Conservation (phyloP, 2,113 vertebrate species). For the Syngnathus scovelli region DNA sequence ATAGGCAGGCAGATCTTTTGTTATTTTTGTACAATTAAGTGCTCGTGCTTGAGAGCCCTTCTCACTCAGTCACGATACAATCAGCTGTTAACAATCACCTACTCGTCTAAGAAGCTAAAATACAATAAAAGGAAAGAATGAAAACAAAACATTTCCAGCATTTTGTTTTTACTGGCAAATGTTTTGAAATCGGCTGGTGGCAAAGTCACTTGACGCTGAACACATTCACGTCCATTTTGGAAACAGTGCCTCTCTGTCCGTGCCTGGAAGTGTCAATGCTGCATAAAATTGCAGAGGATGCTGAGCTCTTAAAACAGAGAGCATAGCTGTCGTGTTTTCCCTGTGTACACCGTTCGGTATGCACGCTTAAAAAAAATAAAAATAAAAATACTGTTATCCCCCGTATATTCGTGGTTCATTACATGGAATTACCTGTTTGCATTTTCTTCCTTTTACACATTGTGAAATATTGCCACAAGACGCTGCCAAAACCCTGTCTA, state of each 20-base stretch:
- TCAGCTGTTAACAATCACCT: slow-evolving; percentile 3
- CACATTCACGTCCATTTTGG: not conserved
- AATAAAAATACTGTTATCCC: not conserved
- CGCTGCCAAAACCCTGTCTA: too few relatives aligned
- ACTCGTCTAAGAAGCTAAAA: slow-evolving; percentile 5
- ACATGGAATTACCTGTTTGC: not conserved
- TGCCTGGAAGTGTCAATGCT: slow-evolving; percentile 19
- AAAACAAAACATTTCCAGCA: not conserved
- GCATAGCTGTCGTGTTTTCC: slow-evolving; percentile 19
- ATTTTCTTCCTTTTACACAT: not conserved
- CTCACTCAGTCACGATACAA: not conserved
- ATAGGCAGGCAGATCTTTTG: not conserved
- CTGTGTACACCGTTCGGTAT: slow-evolving; percentile 4
- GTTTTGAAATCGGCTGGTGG: not conserved
- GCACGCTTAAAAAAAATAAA: slow-evolving; percentile 26
- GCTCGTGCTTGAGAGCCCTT: slow-evolving; percentile 7
- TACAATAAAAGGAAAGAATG: not conserved
- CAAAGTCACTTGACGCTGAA: slow-evolving; percentile 2
- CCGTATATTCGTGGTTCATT: not conserved
- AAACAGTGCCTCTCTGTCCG: not conserved
- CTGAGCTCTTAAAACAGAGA: slow-evolving; percentile 38
- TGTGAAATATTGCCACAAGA: not conserved
- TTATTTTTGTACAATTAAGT: slow-evolving; percentile 1
- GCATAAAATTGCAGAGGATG: slow-evolving; percentile 41
- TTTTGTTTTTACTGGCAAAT: not conserved